Base-by-base conservation (phyloP, 2,888 invertebrate species). In the Drosophila longiperda region DNA sequence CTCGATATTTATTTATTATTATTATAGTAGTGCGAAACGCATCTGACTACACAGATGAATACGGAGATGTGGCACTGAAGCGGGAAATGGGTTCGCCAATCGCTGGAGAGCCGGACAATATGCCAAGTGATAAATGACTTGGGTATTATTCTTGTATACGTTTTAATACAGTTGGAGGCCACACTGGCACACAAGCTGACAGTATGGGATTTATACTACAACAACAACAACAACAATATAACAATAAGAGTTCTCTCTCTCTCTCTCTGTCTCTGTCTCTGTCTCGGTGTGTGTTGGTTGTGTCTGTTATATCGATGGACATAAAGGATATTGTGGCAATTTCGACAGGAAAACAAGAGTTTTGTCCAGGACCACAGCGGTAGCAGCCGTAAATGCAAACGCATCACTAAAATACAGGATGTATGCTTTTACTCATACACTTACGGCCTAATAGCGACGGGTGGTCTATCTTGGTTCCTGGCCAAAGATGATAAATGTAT, bases 41-140 rank as follows among this genome's bases (percentile, higher is more conserved):
- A 82, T 78, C 75, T 75, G 79, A 75, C 66, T 70, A 50, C 17
- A 32, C 50, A 66, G 65, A 66, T 64, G 70, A 55, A 60, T 55
- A 53, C 62, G 71, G 62, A 65, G 72, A 38, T 55, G 63, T 83
- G 80, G 73, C 89, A 90, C 69, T 80, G 91, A 87, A 89, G 87
- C 91, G 90, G 90, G 83, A 91, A 91, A 91, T 91, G 86, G 87
- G 83, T 90, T 91, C 90, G 84, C 83, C 91, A 91, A 91, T 91
- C 91, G 88, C 70, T 77, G 82, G n/a, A 83, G 83, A 84, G 82
- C 90, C 71, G 87, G 87, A 91, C 91, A 91, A 91, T 91, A 91
- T 91, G 87, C 91, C 91, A 90, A 91, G 89, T 91, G 91, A 91
- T 91, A 91, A 91, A 91, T 91, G 91, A 91, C 90, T 85, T 82